Percentiles rank a stretch among this genome's conserved stretches.
These are phyloP conservation scores for Lagria hirta DNA, from an alignment of 2,888 invertebrate species.

Conservation along the genomic window DNA sequence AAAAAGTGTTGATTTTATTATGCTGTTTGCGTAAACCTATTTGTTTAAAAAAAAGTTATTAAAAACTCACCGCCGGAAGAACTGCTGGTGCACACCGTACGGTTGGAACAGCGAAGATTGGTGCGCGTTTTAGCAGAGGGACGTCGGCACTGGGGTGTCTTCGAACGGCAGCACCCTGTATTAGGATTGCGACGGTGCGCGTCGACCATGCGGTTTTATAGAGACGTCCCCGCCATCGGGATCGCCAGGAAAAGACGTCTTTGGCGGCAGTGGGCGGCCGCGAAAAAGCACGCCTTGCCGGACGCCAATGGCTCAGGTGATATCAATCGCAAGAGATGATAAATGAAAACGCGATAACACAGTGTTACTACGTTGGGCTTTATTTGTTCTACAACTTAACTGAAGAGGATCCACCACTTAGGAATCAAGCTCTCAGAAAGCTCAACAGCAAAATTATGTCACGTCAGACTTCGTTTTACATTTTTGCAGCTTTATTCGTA, in stretches of 20 bases:
- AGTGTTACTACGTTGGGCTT: background rate
- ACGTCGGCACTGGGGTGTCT: slow-evolving; percentile 24
- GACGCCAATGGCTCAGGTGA: slow-evolving; percentile 7
- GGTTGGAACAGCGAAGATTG: slow-evolving; percentile 9
- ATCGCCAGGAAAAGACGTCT: slow-evolving; percentile 25
- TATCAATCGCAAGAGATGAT: background rate
- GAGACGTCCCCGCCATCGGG: slow-evolving; percentile 29
- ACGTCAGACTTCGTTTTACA: too few relatives aligned
- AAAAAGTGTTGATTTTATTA: too few relatives aligned
- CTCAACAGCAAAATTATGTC: too few relatives aligned
- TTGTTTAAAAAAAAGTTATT: too few relatives aligned
- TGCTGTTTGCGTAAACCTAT: too few relatives aligned
- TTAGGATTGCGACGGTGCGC: slow-evolving; percentile 29
- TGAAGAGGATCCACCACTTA: too few relatives aligned
- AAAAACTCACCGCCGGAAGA: slow-evolving; percentile 19
- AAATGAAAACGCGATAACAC: background rate
- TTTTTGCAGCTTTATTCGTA: too few relatives aligned
- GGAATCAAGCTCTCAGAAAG: too few relatives aligned
- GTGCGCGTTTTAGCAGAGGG: slow-evolving; percentile 10
- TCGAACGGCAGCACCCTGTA: slow-evolving; percentile 28
- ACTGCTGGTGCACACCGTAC: slow-evolving; percentile 12
- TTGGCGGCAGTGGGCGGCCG: slow-evolving; percentile 23
- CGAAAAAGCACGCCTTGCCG: too few relatives aligned
- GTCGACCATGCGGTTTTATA: slow-evolving; percentile 22
- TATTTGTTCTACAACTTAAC: too few relatives aligned